These are phyloP conservation scores for Sarcophaga peregrina DNA, from an alignment of 1,140 invertebrate species.

Conservation along the genomic window DNA sequence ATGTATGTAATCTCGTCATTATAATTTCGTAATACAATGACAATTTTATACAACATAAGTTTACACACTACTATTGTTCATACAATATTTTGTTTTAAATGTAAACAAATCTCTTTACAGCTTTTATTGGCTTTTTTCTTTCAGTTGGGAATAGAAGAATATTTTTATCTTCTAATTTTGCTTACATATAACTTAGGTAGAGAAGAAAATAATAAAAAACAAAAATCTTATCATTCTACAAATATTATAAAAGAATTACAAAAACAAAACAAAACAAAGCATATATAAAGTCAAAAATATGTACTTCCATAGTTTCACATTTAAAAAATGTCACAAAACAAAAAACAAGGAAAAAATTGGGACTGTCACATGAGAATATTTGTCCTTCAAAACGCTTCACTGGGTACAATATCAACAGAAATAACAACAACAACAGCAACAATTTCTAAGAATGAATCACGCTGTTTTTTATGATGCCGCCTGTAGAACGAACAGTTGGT, in stretches of 20 bases:
- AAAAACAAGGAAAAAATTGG: neutral
- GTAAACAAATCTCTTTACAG: no score
- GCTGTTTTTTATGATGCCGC: slow-evolving; percentile 23
- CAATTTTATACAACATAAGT: no score
- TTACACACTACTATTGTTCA: no score
- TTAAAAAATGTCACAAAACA: slow-evolving; percentile 1
- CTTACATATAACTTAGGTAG: slow-evolving; percentile 3
- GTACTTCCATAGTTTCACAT: slow-evolving; percentile 8
- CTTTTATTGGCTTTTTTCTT: no score
- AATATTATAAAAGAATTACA: no score
- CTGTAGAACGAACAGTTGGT: neutral
- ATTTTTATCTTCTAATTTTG: neutral
- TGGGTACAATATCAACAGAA: neutral
- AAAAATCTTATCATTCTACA: slow-evolving; percentile 7
- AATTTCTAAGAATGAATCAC: slow-evolving; percentile 42
- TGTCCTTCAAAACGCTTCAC: neutral
- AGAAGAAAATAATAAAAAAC: neutral
- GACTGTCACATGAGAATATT: slow-evolving; percentile 7
- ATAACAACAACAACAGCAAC: neutral
- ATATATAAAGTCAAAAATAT: neutral
- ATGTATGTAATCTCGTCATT: no score
- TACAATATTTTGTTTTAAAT: no score
- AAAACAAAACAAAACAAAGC: neutral
- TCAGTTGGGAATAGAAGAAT: no score
- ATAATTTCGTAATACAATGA: no score